Conservation (phyloP, 2,113 vertebrate genomes). For the Percina caprodes region DNA sequence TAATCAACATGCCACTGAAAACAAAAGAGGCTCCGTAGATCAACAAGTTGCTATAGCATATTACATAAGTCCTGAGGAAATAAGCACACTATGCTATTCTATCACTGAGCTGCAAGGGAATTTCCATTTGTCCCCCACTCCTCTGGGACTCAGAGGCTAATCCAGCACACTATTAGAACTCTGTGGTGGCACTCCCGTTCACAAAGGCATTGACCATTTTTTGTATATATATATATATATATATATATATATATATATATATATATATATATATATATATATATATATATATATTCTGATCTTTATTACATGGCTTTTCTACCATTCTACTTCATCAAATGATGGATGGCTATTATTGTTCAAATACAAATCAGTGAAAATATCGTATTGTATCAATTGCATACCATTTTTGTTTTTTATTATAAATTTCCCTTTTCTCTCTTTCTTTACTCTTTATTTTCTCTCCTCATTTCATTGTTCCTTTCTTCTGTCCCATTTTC, state of each 20-base stretch:
- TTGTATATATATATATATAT: no score
- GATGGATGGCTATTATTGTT: no score
- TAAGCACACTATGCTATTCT: slow-evolving; percentile 36
- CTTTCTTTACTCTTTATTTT: no score
- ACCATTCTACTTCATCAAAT: background rate
- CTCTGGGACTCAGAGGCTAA: background rate
- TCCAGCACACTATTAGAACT: background rate
- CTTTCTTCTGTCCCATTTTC: no score
- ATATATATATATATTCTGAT: no score
- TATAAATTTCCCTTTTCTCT: no score
- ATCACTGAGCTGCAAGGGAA: background rate
- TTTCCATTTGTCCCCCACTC: background rate
- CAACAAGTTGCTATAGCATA: slow-evolving; percentile 42
- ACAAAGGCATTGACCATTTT: background rate
- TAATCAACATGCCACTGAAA: slow-evolving; percentile 54
- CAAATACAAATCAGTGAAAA: no score
- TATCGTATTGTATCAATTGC: no score
- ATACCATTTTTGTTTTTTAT: background rate
- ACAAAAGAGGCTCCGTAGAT: slow-evolving; percentile 67
- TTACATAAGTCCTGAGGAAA: slow-evolving; percentile 68
- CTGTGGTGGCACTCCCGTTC: background rate
- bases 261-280: no score
- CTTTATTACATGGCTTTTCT: background rate
- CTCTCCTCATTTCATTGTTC: no score
- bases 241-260: no score